Base-by-base conservation (phyloP, 2,797 vertebrate species). In the Pyrocephalus nanus region DNA sequence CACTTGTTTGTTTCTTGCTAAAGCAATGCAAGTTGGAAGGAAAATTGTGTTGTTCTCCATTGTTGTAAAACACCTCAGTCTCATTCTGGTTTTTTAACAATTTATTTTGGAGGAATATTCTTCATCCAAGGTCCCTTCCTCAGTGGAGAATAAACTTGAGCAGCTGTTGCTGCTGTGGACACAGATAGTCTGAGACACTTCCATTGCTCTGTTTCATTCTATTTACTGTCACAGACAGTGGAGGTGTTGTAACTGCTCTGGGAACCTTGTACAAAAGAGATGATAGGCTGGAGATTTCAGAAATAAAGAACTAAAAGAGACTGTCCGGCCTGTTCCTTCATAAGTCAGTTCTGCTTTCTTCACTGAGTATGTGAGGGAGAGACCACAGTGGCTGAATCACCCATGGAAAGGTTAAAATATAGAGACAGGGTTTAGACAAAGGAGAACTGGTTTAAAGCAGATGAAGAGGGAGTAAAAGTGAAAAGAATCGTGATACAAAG, bases 321-420 rank as follows among this genome's bases (percentile, higher is more conserved):
- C 14, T 57, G 14, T 19, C 17, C 25, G 61, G 12, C 3, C 69
- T 75, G 34, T 40, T 88, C 50, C 50, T 69, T 78, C 25, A 4
- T 40, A 48, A 82, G 32, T 82, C 36, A 66, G n/a, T 64, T 76
- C 40, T 86, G 30, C 40, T 70, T 86, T 45, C 47, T 50, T 48
- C 62, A 32, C 2, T 40, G 32, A 60, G 42, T 40, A 45, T 0
- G 0, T 11, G 72, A n/a, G 5, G 36, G 34, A 36, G 21, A 22
- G 51, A 78, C n/a, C 58, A 45, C 77, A 74, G 51, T 14, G 62
- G 29, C 78, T 74, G 48, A 61, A 16, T 34, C 25, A 6, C 25
- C 18, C 20, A 5, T 58, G 26, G 55, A 82, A 75, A 65, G 38
- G 45, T 23, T 65, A 26, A 91, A 90, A 74, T 27, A 51, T 6